These are phyloP conservation scores for Ladona fulva DNA, from an alignment of 1,140 invertebrate genomes.

Conservation along the genomic window DNA sequence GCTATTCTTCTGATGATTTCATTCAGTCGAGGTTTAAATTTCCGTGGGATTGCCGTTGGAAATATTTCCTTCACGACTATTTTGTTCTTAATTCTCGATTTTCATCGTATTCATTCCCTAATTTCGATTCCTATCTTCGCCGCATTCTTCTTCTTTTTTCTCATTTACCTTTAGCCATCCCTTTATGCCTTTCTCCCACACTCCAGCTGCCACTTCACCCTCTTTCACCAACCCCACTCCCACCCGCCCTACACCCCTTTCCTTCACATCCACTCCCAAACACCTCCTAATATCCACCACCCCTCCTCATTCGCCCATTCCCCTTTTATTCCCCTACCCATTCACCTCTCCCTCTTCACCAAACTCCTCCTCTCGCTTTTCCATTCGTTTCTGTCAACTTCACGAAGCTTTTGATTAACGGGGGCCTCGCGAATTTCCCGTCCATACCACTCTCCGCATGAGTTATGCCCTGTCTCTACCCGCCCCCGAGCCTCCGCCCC, in stretches of 20 bases:
- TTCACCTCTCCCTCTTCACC: neutral
- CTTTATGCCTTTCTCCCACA: neutral
- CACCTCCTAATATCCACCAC: too few species aligned
- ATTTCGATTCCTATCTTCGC: too few species aligned
- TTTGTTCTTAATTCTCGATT: too few species aligned
- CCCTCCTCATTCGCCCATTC: too few species aligned
- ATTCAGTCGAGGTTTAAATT: too few species aligned
- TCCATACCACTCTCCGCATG: conserved; percentile 2
- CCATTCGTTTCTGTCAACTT: conserved; percentile 9
- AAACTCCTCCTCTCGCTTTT: neutral
- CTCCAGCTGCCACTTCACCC: neutral
- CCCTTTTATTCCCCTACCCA: neutral
- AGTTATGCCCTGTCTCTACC: neutral
- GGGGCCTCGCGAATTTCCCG: neutral
- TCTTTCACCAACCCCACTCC: neutral
- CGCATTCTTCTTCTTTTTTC: too few species aligned
- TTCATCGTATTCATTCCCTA: too few species aligned
- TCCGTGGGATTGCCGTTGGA: too few species aligned
- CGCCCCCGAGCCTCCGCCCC: neutral
- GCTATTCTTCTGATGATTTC: too few species aligned
- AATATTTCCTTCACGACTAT: too few species aligned
- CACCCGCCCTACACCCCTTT: neutral
- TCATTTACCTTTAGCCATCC: too few species aligned
- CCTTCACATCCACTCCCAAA: too few species aligned
- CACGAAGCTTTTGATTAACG: conserved; percentile 4